phyloP scores from a whole-genome alignment of 2,113 vertebrate genomes.

The Ctenodactylus gundi region DNA sequence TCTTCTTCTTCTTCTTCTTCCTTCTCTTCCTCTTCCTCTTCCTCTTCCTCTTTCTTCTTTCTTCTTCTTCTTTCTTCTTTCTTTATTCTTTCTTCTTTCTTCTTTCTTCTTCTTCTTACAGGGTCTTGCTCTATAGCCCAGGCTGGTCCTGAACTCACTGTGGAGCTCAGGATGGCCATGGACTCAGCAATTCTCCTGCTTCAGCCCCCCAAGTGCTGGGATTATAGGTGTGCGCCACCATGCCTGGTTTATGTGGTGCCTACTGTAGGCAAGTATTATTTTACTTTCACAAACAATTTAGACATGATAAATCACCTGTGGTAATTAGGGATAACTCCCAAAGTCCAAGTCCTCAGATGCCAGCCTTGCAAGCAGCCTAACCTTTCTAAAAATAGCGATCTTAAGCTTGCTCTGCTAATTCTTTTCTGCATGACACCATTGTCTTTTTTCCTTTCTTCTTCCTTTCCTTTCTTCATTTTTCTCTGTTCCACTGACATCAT shows the following conservation, averaged over 20 bases:
- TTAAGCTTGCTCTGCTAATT: not conserved
- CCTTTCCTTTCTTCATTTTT: too few relatives aligned
- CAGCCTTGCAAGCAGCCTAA: not conserved
- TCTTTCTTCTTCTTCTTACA: not conserved
- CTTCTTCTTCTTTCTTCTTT: too few relatives aligned
- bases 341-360: not conserved
- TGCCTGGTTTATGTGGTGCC: too few relatives aligned
- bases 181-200: too few relatives aligned
- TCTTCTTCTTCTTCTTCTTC: not conserved
- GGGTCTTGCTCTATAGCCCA: too few relatives aligned
- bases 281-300: not conserved
- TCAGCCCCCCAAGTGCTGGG: too few relatives aligned
- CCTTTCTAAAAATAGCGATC: not conserved
- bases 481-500: too few relatives aligned
- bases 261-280: too few relatives aligned
- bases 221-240: too few relatives aligned
- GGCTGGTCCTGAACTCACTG: too few relatives aligned
- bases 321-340: not conserved
- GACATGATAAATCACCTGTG: not conserved
- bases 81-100: not conserved
- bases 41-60: not conserved
- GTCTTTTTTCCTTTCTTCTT: too few relatives aligned
- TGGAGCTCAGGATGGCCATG: too few relatives aligned
- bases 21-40: not conserved
- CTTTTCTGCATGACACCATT: not conserved